These are phyloP conservation scores for Kuschelorhynchus macadamiae DNA, from an alignment of 2,888 invertebrate species.

Conservation along the genomic window DNA sequence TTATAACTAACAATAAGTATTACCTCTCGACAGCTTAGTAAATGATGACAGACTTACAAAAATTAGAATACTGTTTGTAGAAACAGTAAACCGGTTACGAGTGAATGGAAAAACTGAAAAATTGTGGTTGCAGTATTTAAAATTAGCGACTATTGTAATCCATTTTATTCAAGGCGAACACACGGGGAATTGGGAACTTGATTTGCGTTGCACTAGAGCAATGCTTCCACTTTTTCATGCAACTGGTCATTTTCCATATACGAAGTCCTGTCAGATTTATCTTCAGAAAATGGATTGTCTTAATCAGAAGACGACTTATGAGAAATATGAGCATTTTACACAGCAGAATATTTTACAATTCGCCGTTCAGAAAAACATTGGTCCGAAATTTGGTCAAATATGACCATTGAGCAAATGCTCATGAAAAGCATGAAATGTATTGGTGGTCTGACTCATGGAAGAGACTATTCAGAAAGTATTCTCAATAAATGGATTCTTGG, in stretches of 20 bases:
- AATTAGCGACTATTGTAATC: too few relatives aligned
- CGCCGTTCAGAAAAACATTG: conserved; percentile 8
- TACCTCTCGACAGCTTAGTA: too few relatives aligned
- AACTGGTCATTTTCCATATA: not conserved
- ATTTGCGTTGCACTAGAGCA: not conserved
- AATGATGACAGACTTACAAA: too few relatives aligned
- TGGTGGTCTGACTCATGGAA: conserved; percentile 6
- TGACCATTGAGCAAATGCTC: not conserved
- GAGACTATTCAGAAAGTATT: not conserved
- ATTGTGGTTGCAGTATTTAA: too few relatives aligned
- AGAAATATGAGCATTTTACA: not conserved
- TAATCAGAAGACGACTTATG: not conserved
- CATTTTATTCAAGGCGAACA: too few relatives aligned
- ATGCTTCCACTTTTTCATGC: conserved; percentile 11
- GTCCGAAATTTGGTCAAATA: not conserved
- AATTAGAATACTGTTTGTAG: too few relatives aligned
- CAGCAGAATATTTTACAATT: not conserved
- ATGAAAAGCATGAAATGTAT: not conserved
- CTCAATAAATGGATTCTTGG: too few relatives aligned
- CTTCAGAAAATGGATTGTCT: conserved; percentile 6
- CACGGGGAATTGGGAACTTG: not conserved
- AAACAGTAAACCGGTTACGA: too few relatives aligned
- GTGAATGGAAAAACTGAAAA: too few relatives aligned
- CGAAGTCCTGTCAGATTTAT: conserved; percentile 1
- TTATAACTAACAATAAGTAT: too few relatives aligned